Evolutionary conservation across 2,888 invertebrate genomes (phyloP), one percentile per base, ranked within the genome.

Genomic region (Sicus ferrugineus): DNA sequence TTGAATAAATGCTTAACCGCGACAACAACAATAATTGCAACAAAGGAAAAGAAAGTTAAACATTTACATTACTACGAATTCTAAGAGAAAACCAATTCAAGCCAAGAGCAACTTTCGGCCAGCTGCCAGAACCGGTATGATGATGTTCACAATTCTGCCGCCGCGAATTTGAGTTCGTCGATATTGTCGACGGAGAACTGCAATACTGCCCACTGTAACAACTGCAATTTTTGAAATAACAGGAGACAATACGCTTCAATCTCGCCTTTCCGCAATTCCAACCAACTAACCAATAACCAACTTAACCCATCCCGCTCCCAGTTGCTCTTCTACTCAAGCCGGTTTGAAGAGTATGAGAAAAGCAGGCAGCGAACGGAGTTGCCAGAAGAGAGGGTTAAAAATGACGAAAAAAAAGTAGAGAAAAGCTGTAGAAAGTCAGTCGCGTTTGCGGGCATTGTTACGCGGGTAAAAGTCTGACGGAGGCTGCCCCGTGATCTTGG

Each of bases 401-500:
- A 14, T 28, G 9, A 14, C 26, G 30, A 42, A 30, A 16, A 42
- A 59, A 14, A 59, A 59, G 34, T 16, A 31, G n/a, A 59, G 14
- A 16, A 42, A 16, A 34, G 34, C 21, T 1, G 34, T 23, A 59
- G 59, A 59, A 59, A 59, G 31, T 21, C 19, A 59, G 54, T 28
- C 54, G 28, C 23, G 16, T 23, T 26, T 54, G 54, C 7, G 23
- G 14, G 54, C 54, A 3, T 14, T n/a, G 42, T 42, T 23, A 14
- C 28, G 23, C 68, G 70, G 76, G 78, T 77, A 76, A 78, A 78
- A 78, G 77, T 76, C 74, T 75, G 70, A 76, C 14, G 14, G 26
- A 26, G 14, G 54, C 23, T 54, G 54, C 26, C 16, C 14, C 9
- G 14, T 2, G 26, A 23, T 21, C 1, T 11, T 52, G 50, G 59